These are phyloP conservation scores for Selene dorsalis DNA, from an alignment of 2,797 vertebrate species.

Conservation along the genomic window DNA sequence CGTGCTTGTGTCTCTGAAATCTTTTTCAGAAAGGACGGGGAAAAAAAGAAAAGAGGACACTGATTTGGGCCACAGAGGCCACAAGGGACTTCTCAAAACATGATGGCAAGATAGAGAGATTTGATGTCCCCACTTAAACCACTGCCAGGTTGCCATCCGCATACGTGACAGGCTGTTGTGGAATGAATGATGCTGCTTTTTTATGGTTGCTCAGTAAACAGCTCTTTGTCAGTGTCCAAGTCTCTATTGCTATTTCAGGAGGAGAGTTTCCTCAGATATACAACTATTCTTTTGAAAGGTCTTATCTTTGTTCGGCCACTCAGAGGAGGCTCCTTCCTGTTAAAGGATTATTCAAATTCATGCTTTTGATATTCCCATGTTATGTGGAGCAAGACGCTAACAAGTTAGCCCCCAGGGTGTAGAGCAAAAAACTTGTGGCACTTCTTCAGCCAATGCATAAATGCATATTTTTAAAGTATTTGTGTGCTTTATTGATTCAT, in stretches of 20 bases:
- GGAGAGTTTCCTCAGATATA: conserved; percentile 32
- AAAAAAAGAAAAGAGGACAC: conserved; percentile 40
- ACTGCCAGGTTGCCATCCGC: conserved; percentile 54
- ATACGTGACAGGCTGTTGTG: conserved; percentile 48
- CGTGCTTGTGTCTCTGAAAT: conserved; percentile 56
- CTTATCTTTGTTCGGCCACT: conserved; percentile 56
- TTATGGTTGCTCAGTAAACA: conserved; percentile 46
- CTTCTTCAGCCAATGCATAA: conserved; percentile 64
- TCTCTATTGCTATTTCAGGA: conserved; percentile 36
- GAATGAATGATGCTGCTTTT: conserved; percentile 44
- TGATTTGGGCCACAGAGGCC: conserved; percentile 62
- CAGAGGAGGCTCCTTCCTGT: conserved; percentile 20
- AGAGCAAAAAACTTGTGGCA: conserved; percentile 47
- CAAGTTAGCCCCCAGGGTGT: conserved; percentile 49
- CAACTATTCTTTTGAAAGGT: conserved; percentile 29
- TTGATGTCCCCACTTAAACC: conserved; percentile 46
- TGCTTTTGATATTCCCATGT: conserved; percentile 66
- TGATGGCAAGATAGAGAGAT: conserved; percentile 53
- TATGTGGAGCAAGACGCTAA: conserved; percentile 61
- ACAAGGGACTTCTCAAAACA: conserved; percentile 54
- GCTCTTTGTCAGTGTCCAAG: conserved; percentile 49
- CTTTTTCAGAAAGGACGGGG: conserved; percentile 45
- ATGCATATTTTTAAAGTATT: conserved; percentile 69
- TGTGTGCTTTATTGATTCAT: conserved; percentile 69
- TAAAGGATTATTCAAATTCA: conserved; percentile 74